These are phyloP conservation scores for Lota lota DNA, from an alignment of 2,113 vertebrate species.

Conservation along the genomic window DNA sequence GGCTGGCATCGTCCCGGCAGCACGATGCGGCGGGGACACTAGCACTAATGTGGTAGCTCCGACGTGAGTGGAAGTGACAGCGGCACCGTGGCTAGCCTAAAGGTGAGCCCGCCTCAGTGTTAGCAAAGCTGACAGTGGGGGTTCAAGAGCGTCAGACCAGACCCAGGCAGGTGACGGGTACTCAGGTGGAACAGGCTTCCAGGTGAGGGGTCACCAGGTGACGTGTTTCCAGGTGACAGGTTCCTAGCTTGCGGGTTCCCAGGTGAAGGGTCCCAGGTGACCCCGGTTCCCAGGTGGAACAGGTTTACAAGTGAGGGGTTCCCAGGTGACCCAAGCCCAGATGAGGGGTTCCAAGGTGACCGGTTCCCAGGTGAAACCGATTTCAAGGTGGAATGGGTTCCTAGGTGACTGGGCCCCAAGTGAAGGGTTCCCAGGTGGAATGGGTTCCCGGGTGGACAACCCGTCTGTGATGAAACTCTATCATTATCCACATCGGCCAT, in stretches of 20 bases:
- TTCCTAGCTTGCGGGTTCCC: too few relatives aligned
- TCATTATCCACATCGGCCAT: constrained; percentile 1
- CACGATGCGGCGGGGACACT: constrained; percentile 31
- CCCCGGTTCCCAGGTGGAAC: too few relatives aligned
- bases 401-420: too few relatives aligned
- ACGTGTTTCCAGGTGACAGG: too few relatives aligned
- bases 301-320: too few relatives aligned
- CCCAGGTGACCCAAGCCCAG: too few relatives aligned
- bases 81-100: constrained; percentile 30
- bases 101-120: constrained; percentile 33
- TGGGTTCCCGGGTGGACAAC: constrained; percentile 37
- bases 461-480: not conserved
- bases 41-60: constrained; percentile 28
- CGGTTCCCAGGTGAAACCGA: too few relatives aligned
- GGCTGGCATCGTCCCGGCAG: constrained; percentile 35
- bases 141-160: constrained; percentile 53
- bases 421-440: not conserved
- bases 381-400: too few relatives aligned
- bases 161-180: constrained; percentile 28
- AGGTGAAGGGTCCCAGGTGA: too few relatives aligned
- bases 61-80: constrained; percentile 31
- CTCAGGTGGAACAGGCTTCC: too few relatives aligned
- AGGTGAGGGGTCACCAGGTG: too few relatives aligned
- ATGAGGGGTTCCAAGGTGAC: too few relatives aligned
- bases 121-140: constrained; percentile 50